phyloP scores from a whole-genome alignment of 2,888 invertebrate species.

The Epirrita christyi region DNA sequence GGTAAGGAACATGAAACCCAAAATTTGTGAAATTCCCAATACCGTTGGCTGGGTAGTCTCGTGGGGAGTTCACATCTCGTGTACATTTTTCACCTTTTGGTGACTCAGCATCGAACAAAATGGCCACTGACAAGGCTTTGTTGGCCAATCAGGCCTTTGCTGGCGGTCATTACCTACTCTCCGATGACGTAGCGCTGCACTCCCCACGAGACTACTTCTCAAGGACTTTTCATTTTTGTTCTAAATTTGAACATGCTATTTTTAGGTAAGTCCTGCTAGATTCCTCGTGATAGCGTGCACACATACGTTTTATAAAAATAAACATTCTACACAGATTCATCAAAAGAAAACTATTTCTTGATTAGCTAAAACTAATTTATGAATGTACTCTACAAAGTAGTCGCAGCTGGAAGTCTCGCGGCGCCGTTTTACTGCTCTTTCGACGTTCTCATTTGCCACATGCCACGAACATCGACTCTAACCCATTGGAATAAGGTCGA shows the following conservation, averaged over 20 bases:
- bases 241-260: slow-evolving; percentile 63
- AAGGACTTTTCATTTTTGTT: slow-evolving; percentile 80
- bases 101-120: slow-evolving; percentile 87
- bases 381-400: slow-evolving; percentile 81
- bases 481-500: slow-evolving; percentile 33
- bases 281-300: neutral
- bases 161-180: slow-evolving; percentile 68
- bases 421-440: slow-evolving; percentile 46
- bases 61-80: slow-evolving; percentile 83
- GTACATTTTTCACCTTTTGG: slow-evolving; percentile 87
- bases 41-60: slow-evolving; percentile 86
- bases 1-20: slow-evolving; percentile 79
- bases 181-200: slow-evolving; percentile 75
- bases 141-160: slow-evolving; percentile 73
- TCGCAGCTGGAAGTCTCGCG: slow-evolving; percentile 77
- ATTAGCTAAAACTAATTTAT: slow-evolving; percentile 72
- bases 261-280: slow-evolving; percentile 39
- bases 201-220: slow-evolving; percentile 82
- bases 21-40: slow-evolving; percentile 85
- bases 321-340: slow-evolving; percentile 6
- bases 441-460: slow-evolving; percentile 34
- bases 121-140: slow-evolving; percentile 86
- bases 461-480: slow-evolving; percentile 57
- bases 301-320: slow-evolving; percentile 3
- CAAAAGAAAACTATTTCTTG: slow-evolving; percentile 26